phyloP scores from a whole-genome alignment of 2,888 invertebrate species.

The Dolichopus griseipennis region DNA sequence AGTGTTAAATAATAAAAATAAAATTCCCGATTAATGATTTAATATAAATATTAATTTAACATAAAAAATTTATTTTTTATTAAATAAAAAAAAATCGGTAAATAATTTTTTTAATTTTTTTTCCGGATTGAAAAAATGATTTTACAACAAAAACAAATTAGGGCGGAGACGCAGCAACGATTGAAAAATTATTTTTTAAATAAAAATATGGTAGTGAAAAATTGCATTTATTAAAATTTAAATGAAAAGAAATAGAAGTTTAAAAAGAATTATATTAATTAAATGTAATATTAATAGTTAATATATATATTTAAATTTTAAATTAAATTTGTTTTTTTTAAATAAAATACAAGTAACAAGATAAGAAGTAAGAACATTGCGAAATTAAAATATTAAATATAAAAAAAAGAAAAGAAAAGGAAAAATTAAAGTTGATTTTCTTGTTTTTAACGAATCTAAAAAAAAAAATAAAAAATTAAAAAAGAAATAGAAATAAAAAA shows the following conservation, averaged over 20 bases:
- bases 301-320: no score
- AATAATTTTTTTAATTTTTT: neutral
- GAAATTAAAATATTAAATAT: no score
- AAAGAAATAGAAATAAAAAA: no score
- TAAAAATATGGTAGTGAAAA: neutral
- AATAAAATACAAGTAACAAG: neutral
- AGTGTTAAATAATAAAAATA: no score
- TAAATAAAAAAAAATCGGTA: neutral
- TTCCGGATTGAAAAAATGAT: neutral
- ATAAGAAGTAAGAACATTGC: neutral
- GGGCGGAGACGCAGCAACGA: slow-evolving; percentile 6
- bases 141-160: slow-evolving; percentile 1
- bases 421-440: neutral
- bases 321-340: no score
- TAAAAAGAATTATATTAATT: no score
- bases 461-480: no score
- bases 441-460: neutral
- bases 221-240: slow-evolving; percentile 2
- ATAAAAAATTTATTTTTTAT: neutral
- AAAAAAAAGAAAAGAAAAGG: neutral
- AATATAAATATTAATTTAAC: no score
- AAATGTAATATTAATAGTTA: no score
- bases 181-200: neutral
- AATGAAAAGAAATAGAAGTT: neutral
- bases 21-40: neutral